A percentile compares a stretch with the other conserved stretches of the same genome.
Conservation (phyloP, 1,140 invertebrate genomes). For the Trichonephila inaurata region DNA sequence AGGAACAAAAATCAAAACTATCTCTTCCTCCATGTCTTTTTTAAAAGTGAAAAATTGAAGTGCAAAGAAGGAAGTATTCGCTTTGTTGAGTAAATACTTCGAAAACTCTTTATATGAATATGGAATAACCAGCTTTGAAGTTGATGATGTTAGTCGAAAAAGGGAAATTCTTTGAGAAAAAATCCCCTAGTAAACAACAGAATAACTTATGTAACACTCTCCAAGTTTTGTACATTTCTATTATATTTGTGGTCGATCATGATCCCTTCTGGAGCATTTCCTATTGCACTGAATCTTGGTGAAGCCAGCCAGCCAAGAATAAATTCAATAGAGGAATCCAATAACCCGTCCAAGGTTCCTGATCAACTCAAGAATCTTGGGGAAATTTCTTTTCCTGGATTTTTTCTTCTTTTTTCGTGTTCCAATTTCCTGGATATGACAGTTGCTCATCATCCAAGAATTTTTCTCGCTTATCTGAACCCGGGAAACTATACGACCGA, state of each 20-base stretch:
- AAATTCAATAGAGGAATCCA: slow-evolving; percentile 68
- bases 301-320: slow-evolving; percentile 51
- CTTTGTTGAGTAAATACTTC: neutral
- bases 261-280: neutral
- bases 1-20: neutral
- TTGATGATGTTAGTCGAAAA: neutral
- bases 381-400: slow-evolving; percentile 27
- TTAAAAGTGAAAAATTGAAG: neutral
- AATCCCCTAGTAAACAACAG: neutral
- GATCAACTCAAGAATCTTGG: slow-evolving; percentile 65
- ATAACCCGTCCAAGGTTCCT: slow-evolving; percentile 52
- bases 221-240: slow-evolving; percentile 19
- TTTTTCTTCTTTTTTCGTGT: slow-evolving; percentile 48
- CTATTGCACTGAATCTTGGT: neutral
- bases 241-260: slow-evolving; percentile 10
- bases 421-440: slow-evolving; percentile 73
- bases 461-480: slow-evolving; percentile 69
- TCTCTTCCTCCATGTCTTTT: neutral
- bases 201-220: slow-evolving; percentile 40
- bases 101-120: neutral
- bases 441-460: slow-evolving; percentile 69
- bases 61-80: neutral
- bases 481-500: slow-evolving; percentile 71
- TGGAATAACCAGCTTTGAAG: slow-evolving; percentile 1
- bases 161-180: neutral